Percentiles rank a stretch among this genome's conserved stretches.
Evolutionary conservation across 2,113 vertebrate species (phyloP).

Genomic region (Serinus canaria): DNA sequence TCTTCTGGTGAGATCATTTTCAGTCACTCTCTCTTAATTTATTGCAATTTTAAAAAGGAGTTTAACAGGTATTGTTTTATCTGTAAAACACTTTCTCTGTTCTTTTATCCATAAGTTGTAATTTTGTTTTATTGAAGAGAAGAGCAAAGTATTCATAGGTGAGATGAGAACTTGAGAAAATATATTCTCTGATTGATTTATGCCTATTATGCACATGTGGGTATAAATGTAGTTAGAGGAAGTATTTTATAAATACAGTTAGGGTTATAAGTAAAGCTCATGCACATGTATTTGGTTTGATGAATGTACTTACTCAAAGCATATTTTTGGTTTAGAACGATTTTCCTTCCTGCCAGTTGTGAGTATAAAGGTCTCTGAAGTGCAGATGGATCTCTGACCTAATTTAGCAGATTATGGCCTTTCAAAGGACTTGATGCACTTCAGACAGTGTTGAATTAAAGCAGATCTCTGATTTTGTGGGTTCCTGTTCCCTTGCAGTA

Average conservation of each 20-base stretch:
- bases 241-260: background rate
- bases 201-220: rapidly evolving
- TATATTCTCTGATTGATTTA: background rate
- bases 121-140: background rate
- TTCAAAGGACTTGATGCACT: background rate
- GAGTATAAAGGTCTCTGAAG: background rate
- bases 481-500: background rate
- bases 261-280: background rate
- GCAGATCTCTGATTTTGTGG: background rate
- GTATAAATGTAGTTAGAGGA: background rate
- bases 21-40: rapidly evolving
- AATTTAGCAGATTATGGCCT: background rate
- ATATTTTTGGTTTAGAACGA: background rate
- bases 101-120: background rate
- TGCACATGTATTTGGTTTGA: background rate
- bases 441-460: background rate
- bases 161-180: background rate
- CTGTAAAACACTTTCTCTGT: rapidly evolving
- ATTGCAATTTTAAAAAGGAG: background rate
- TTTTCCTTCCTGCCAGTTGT: background rate
- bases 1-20: background rate
- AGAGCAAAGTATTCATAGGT: background rate
- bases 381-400: background rate
- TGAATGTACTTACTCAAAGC: background rate
- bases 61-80: background rate